Percentiles rank a stretch among this genome's conserved stretches.
phyloP scores from a whole-genome alignment of 2,888 invertebrate genomes.

The Lochmaea capreae region DNA sequence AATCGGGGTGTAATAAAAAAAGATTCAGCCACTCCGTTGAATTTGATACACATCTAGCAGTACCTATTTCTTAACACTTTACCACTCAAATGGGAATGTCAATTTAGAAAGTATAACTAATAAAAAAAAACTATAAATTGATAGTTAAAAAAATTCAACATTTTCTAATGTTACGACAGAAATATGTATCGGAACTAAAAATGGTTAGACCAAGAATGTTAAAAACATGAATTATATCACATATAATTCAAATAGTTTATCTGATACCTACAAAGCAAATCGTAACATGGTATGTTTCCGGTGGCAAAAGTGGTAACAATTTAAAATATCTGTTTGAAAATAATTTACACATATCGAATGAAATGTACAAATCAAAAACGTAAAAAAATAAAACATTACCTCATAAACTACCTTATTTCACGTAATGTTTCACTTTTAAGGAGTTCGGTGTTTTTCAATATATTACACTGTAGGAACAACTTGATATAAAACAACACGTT shows the following conservation, averaged over 20 bases:
- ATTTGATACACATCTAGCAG: not conserved
- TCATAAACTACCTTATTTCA: conserved; percentile 46
- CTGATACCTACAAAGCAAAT: conserved; percentile 13
- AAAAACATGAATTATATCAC: not conserved
- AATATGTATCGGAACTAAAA: not conserved
- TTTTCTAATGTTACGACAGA: not conserved
- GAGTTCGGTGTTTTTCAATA: conserved; percentile 39
- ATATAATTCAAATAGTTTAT: conserved; percentile 21
- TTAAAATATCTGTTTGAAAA: conserved; percentile 48
- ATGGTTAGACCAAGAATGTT: not conserved
- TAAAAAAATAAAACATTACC: conserved; percentile 54
- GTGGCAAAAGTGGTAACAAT: conserved; percentile 45
- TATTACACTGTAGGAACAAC: conserved; percentile 58
- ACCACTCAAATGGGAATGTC: not conserved
- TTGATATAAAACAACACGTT: conserved; percentile 52
- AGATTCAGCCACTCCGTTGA: not conserved
- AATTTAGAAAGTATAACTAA: not conserved
- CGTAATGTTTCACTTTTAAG: conserved; percentile 53
- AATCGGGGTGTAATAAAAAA: not conserved
- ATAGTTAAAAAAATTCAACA: not conserved
- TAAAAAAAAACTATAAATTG: not conserved
- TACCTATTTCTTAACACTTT: not conserved
- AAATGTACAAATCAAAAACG: conserved; percentile 46
- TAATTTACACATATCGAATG: conserved; percentile 41
- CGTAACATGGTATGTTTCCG: conserved; percentile 23